phyloP scores from a whole-genome alignment of 2,888 invertebrate species.

The Harmothoe impar region DNA sequence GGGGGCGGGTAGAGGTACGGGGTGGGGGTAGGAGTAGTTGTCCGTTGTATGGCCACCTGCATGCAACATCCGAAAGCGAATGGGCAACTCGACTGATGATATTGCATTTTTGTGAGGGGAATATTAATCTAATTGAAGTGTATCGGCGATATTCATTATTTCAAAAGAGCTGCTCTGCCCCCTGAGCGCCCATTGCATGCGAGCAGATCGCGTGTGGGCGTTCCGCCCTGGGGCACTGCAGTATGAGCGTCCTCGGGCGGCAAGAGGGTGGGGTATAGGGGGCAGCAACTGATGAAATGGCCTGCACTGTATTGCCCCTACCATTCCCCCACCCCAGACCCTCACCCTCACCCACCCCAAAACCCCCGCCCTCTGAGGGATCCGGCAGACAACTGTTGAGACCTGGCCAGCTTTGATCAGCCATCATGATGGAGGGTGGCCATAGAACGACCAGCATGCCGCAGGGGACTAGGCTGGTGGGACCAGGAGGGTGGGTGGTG shows the following conservation, averaged over 20 bases:
- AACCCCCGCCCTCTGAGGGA: constrained; percentile 34
- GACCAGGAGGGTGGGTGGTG: constrained; percentile 6
- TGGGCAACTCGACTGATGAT: constrained; percentile 46
- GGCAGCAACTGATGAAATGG: constrained; percentile 4
- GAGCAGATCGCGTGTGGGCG: constrained; percentile 41
- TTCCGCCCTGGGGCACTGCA: neutral
- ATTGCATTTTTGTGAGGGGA: constrained; percentile 55
- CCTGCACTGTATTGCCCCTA: neutral
- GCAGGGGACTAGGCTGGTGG: neutral
- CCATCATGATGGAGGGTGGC: constrained; percentile 1
- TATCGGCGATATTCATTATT: constrained; percentile 57
- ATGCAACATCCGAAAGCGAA: constrained; percentile 39
- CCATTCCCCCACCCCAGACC: neutral
- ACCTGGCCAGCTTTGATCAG: constrained; percentile 45
- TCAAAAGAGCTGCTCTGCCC: constrained; percentile 48
- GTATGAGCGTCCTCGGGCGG: constrained; percentile 18
- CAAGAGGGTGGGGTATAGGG: neutral
- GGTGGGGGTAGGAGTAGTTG: neutral
- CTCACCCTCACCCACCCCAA: neutral
- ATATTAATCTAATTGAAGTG: constrained; percentile 56
- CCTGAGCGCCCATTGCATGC: constrained; percentile 36
- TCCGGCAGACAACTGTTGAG: constrained; percentile 49
- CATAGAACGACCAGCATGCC: constrained; percentile 27
- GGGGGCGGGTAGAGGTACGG: neutral
- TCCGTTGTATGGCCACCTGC: neutral